Percentiles rank a stretch among this genome's conserved stretches.
Conservation (phyloP, 2,888 invertebrate genomes). For the Amorpha juglandis region DNA sequence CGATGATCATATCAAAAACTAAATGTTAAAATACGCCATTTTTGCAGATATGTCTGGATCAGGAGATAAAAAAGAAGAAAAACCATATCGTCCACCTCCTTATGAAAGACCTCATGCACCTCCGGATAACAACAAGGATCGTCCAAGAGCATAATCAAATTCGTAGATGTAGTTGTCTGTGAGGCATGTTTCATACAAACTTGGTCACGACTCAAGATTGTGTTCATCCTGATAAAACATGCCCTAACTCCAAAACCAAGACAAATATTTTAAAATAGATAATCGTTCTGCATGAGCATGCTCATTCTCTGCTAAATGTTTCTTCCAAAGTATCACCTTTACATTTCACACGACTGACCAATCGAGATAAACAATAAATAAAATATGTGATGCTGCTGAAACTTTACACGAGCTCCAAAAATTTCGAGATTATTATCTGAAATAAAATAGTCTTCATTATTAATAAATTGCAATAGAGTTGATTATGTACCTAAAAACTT, state of each 20-base stretch:
- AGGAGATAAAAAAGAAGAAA: conserved; percentile 52
- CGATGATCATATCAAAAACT: neutral
- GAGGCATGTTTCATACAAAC: neutral
- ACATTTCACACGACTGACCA: no score
- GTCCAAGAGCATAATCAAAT: conserved; percentile 40
- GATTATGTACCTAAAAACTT: no score
- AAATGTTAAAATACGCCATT: conserved; percentile 22
- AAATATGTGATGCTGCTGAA: no score
- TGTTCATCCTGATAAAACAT: neutral
- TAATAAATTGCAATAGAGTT: no score
- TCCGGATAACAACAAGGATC: conserved; percentile 50
- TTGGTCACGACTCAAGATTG: neutral
- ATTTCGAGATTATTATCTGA: no score
- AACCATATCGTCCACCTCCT: conserved; percentile 59
- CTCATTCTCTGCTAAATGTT: neutral
- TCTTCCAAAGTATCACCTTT: no score
- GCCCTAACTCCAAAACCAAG: neutral
- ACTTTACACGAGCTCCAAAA: no score
- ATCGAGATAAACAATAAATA: no score
- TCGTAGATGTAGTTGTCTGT: neutral
- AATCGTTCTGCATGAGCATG: neutral
- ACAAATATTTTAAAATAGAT: neutral
- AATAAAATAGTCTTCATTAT: no score
- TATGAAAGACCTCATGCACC: conserved; percentile 58
- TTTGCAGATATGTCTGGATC: conserved; percentile 59